phyloP scores from a whole-genome alignment of 2,888 invertebrate species.

The Lochmaea crataegi region DNA sequence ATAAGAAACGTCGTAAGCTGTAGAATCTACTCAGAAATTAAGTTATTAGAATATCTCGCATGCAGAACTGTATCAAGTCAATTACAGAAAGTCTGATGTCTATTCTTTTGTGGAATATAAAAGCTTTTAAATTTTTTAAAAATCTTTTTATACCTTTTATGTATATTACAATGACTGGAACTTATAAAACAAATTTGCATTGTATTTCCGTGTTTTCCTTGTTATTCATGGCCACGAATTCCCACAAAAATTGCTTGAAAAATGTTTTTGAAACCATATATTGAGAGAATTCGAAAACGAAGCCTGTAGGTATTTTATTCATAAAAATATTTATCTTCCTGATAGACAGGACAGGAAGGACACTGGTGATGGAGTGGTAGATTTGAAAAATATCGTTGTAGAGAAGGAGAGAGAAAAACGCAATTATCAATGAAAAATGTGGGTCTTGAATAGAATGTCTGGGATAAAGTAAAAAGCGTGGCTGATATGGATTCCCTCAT shows the following conservation, averaged over 20 bases:
- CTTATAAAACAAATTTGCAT: no score
- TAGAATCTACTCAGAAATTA: no score
- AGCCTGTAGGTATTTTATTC: constrained; percentile 2
- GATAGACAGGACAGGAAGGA: not conserved
- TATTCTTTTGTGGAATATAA: no score
- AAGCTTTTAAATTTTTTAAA: no score
- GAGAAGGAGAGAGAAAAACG: not conserved
- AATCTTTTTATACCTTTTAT: no score
- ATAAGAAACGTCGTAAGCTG: no score
- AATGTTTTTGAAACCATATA: not conserved
- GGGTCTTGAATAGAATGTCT: not conserved
- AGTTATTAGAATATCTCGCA: no score
- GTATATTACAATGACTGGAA: no score
- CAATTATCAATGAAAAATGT: constrained; percentile 5
- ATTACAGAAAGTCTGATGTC: no score
- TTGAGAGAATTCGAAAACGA: not conserved
- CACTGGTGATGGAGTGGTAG: not conserved
- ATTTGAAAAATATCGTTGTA: constrained; percentile 2
- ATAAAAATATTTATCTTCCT: constrained; percentile 6
- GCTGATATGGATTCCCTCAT: not conserved
- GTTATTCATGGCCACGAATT: not conserved
- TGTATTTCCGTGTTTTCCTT: not conserved
- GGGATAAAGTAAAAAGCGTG: not conserved
- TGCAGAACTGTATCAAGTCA: no score
- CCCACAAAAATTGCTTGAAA: not conserved